These are phyloP conservation scores for Orthonychiurus folsomi DNA, from an alignment of 2,888 invertebrate species.

Conservation along the genomic window DNA sequence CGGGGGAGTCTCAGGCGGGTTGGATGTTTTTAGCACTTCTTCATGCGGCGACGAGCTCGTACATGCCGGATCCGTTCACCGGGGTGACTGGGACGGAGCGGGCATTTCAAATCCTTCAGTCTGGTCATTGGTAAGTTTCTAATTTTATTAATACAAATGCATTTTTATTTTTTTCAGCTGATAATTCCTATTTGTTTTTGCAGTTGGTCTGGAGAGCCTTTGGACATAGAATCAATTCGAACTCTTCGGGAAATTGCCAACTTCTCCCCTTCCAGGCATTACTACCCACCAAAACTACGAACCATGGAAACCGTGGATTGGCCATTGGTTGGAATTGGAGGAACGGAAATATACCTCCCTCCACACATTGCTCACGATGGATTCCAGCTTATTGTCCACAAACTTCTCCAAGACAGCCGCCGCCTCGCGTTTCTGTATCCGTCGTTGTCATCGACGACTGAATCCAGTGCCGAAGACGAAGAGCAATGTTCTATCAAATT, in stretches of 20 bases:
- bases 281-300: constrained; percentile 19
- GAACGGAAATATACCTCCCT: neutral
- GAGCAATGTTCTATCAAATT: neutral
- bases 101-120: constrained; percentile 24
- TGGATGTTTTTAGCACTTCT: constrained; percentile 28
- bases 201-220: constrained; percentile 26
- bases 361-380: constrained; percentile 20
- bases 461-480: neutral
- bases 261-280: constrained; percentile 16
- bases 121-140: no score
- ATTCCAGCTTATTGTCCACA: constrained; percentile 17
- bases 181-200: no score
- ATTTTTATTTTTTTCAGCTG: no score
- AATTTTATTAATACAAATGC: no score
- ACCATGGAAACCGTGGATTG: constrained; percentile 19
- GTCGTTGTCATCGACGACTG: neutral
- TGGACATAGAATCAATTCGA: constrained; percentile 15
- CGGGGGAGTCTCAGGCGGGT: constrained; percentile 21
- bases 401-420: constrained; percentile 14
- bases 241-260: constrained; percentile 10
- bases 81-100: constrained; percentile 24
- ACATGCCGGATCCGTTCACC: constrained; percentile 23
- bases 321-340: neutral
- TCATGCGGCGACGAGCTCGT: constrained; percentile 21
- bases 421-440: constrained; percentile 11